phyloP scores from a whole-genome alignment of 2,888 invertebrate genomes.

The Netelia melanura region DNA sequence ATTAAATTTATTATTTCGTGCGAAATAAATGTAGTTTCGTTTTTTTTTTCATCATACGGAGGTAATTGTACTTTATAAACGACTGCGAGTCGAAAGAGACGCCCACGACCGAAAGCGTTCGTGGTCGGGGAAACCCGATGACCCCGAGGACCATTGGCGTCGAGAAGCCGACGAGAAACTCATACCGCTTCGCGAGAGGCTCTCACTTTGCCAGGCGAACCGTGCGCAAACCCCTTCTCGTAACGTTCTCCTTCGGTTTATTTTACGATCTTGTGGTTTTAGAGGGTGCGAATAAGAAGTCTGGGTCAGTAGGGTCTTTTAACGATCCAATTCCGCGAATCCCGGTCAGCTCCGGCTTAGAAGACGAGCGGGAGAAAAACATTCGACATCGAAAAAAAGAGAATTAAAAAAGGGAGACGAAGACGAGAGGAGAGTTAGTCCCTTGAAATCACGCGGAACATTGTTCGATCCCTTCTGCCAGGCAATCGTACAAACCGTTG shows the following conservation, averaged over 20 bases:
- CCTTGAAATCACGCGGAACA: conserved; percentile 4
- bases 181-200: neutral
- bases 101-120: neutral
- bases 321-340: conserved; percentile 56
- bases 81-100: neutral
- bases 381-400: neutral
- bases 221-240: neutral
- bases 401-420: neutral
- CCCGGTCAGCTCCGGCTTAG: conserved; percentile 36
- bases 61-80: neutral
- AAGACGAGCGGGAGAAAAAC: conserved; percentile 2
- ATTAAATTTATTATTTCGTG: too few species aligned
- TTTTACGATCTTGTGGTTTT: conserved; percentile 59
- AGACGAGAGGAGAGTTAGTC: neutral
- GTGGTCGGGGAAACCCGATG: neutral
- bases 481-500: conserved; percentile 29
- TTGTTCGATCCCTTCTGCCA: conserved; percentile 24
- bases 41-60: neutral
- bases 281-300: conserved; percentile 57
- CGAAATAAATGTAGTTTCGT: neutral
- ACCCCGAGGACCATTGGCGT: conserved; percentile 9
- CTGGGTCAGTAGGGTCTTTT: conserved; percentile 57
- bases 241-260: conserved; percentile 16
- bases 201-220: neutral
- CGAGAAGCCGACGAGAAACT: neutral